Evolutionary conservation across 1,140 invertebrate genomes (phyloP).

Genomic region (Leguminivora glycinivorella): DNA sequence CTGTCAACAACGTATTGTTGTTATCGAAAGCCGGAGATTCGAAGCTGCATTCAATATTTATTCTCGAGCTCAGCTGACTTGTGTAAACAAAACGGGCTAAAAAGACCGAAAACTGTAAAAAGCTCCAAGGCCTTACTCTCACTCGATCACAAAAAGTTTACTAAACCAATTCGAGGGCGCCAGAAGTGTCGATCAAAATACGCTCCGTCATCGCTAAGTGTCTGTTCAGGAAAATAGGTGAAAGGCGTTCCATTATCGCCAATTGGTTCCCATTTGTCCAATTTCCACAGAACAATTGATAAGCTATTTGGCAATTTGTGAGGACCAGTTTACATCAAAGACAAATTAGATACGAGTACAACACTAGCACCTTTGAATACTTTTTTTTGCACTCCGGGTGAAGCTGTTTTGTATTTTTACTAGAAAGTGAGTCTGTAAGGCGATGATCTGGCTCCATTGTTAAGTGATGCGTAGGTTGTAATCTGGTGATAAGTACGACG

Average conservation of each 20-base stretch:
- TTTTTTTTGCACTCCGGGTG: not conserved
- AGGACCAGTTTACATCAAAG: conserved; percentile 35
- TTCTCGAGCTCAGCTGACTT: not conserved
- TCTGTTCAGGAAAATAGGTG: conserved; percentile 46
- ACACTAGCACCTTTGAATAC: conserved; percentile 4
- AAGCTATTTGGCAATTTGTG: conserved; percentile 36
- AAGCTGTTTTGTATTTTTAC: conserved; percentile 14
- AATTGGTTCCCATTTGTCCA: conserved; percentile 54
- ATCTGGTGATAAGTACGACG: not conserved
- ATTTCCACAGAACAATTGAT: conserved; percentile 43
- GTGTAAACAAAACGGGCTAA: not conserved
- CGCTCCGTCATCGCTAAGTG: conserved; percentile 11
- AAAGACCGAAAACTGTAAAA: conserved; percentile 19
- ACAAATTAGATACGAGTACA: conserved; percentile 41
- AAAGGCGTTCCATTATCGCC: conserved; percentile 48
- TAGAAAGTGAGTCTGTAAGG: conserved; percentile 26
- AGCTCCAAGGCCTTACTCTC: conserved; percentile 24
- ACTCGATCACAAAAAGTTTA: conserved; percentile 25
- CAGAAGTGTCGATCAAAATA: conserved; percentile 2
- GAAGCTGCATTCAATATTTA: not conserved
- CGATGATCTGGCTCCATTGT: conserved; percentile 22
- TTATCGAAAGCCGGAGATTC: not conserved
- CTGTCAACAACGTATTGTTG: too few species aligned
- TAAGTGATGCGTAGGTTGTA: conserved; percentile 16
- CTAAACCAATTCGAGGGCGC: conserved; percentile 18